Evolutionary conservation across 1,140 invertebrate species (phyloP), one percentile per base, ranked within the genome.

Genomic region (Trinorchestia longiramus): DNA sequence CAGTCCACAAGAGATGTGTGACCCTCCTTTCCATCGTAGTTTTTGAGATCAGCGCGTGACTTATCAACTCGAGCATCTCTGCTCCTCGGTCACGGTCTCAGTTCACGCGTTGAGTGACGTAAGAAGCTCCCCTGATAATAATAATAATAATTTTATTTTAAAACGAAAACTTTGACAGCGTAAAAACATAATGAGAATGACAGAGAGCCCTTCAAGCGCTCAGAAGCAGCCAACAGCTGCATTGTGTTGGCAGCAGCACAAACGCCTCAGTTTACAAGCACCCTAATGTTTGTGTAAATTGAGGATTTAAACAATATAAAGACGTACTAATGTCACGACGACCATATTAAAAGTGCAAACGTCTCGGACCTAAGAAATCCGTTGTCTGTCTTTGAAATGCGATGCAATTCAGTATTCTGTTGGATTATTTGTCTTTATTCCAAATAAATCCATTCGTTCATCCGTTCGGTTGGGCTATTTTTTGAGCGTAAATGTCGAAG

Each of bases 21-120:
- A 36, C 62, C 62, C 62, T 77, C 28, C 62, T 77, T 77, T 77
- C 62, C 62, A 77, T 11, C 62, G 62, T 3, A 3, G 88, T 42
- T 23, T 8, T 45, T 94, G 92, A 94, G 92, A 94, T 45, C 88
- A 91, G 92, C 44, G 28, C 92, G 92, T 94, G 92, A 94, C 92
- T 15, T 94, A 94, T 94, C 92, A 43, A 94, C 43, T 42, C 41
- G 11, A 43, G 36, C 92, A 94, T 94, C 92, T 44, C 36, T 44
- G 92, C 43, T 45, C 43, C 44, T 94, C 92, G 92, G 92, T 94
- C 92, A 94, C 92, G 92, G 43, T 47, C 43, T 94, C 36, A 94
- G 41, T 45, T 94, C 44, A 94, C 92, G 43, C 11, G 44, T 47
- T 94, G 36, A 45, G 88, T 94, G 92, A 94, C 92, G 92, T 45